phyloP scores from a whole-genome alignment of 2,797 vertebrate species.

The Cichlasoma orientale region DNA sequence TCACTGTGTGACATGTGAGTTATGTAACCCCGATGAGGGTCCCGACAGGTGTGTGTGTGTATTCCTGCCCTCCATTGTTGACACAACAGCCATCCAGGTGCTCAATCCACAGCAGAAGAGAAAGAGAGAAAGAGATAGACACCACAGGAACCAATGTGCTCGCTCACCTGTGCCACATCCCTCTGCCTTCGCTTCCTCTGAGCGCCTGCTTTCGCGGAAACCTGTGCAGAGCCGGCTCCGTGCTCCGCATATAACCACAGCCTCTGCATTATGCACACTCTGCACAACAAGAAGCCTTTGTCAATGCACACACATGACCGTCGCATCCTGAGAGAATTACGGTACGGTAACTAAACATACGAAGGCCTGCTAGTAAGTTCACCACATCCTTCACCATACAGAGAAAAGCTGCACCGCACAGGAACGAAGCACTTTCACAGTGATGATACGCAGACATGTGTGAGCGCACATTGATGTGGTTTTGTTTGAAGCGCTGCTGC shows the following conservation, averaged over 20 bases:
- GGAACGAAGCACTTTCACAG: constrained; percentile 36
- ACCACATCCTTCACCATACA: constrained; percentile 73
- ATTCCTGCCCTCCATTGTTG: neutral
- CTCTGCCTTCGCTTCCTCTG: constrained; percentile 38
- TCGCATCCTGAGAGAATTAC: constrained; percentile 35
- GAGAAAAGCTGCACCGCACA: constrained; percentile 61
- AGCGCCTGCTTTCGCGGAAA: constrained; percentile 69
- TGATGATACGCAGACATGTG: constrained; percentile 13
- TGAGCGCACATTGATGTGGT: constrained; percentile 61
- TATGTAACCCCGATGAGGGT: constrained; percentile 12
- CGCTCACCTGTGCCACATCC: constrained; percentile 70
- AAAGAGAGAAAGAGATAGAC: constrained; percentile 24
- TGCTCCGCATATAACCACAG: constrained; percentile 58
- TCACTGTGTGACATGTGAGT: neutral
- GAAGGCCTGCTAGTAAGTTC: constrained; percentile 47
- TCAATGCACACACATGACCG: constrained; percentile 27
- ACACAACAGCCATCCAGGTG: constrained; percentile 42
- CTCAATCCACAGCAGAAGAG: constrained; percentile 36
- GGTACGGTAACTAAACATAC: constrained; percentile 26
- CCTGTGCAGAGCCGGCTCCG: constrained; percentile 12
- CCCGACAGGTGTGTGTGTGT: constrained; percentile 9
- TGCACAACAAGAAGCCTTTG: constrained; percentile 43
- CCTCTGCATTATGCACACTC: constrained; percentile 50
- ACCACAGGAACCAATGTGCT: constrained; percentile 64
- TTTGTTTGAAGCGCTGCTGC: constrained; percentile 52